Percentiles rank a stretch among this genome's conserved stretches.
phyloP scores from a whole-genome alignment of 2,888 invertebrate genomes.

The Ctena decussata region DNA sequence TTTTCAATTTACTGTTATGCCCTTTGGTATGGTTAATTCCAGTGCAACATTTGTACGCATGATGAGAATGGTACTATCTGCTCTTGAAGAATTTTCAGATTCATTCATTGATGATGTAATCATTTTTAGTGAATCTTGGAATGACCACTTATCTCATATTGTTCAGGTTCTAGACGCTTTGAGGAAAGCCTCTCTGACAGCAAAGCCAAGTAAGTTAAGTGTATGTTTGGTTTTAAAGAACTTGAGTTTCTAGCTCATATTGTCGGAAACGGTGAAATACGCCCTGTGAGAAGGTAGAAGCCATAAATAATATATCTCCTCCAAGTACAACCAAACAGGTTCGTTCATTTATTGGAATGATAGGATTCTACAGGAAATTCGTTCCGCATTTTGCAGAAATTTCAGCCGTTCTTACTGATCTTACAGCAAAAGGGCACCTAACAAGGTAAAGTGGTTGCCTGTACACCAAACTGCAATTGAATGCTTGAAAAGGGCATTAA shows the following conservation, averaged over 20 bases:
- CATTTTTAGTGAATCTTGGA: conserved; percentile 9
- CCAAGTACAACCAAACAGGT: conserved; percentile 26
- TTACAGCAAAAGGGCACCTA: conserved; percentile 34
- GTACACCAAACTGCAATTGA: conserved; percentile 30
- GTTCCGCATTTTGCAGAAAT: conserved; percentile 46
- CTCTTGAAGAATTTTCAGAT: not conserved
- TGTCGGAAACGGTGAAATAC: conserved; percentile 21
- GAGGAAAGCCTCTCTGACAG: conserved; percentile 16
- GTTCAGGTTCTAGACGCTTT: not conserved
- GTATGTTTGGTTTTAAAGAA: conserved; percentile 28
- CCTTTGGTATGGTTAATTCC: conserved; percentile 10
- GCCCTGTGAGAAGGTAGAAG: conserved; percentile 23
- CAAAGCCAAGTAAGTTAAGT: conserved; percentile 31
- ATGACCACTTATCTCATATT: not conserved
- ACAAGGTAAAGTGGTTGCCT: conserved; percentile 27
- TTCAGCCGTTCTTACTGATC: conserved; percentile 44
- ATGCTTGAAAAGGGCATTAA: not conserved
- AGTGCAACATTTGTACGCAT: not conserved
- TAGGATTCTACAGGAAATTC: conserved; percentile 43
- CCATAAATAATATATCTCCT: conserved; percentile 18
- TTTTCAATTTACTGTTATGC: not conserved
- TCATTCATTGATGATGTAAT: conserved; percentile 1
- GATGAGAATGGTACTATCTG: not conserved
- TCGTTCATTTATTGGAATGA: conserved; percentile 40
- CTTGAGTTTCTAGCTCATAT: conserved; percentile 30